These are phyloP conservation scores for Lampropteryx suffumata DNA, from an alignment of 2,888 invertebrate species.

Conservation along the genomic window DNA sequence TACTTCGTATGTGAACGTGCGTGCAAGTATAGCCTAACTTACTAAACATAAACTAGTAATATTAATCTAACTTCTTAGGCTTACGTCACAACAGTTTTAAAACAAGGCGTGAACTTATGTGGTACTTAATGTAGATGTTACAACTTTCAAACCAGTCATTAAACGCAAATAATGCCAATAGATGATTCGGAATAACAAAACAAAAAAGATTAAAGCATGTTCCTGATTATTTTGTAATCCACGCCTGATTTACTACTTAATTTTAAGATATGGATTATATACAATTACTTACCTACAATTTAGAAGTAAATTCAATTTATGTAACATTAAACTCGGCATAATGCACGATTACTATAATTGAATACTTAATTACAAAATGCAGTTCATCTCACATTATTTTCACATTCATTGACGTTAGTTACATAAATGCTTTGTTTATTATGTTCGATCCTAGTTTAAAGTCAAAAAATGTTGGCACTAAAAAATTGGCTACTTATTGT, in stretches of 20 bases:
- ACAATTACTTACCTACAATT: slow-evolving; percentile 21
- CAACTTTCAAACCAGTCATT: too few relatives aligned
- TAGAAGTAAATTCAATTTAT: slow-evolving; percentile 9
- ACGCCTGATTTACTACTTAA: slow-evolving; percentile 24
- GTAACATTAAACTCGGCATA: slow-evolving; percentile 17
- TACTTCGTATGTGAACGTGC: too few relatives aligned
- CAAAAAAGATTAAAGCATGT: too few relatives aligned
- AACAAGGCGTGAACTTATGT: slow-evolving; percentile 19
- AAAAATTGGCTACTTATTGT: too few relatives aligned
- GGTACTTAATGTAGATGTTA: too few relatives aligned
- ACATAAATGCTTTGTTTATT: too few relatives aligned
- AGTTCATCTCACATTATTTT: background rate
- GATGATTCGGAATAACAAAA: too few relatives aligned
- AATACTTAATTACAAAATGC: slow-evolving; percentile 11
- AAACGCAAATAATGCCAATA: too few relatives aligned
- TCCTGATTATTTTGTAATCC: slow-evolving; percentile 2
- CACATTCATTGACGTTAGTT: background rate
- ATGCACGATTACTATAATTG: background rate
- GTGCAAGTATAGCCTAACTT: too few relatives aligned
- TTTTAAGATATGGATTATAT: slow-evolving; percentile 35
- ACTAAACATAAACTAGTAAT: slow-evolving; percentile 9
- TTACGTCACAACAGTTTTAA: slow-evolving; percentile 30
- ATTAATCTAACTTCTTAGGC: background rate
- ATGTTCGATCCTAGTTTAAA: too few relatives aligned
- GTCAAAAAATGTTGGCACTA: too few relatives aligned